phyloP scores from a whole-genome alignment of 2,113 vertebrate genomes.

The Dasyprocta punctata region DNA sequence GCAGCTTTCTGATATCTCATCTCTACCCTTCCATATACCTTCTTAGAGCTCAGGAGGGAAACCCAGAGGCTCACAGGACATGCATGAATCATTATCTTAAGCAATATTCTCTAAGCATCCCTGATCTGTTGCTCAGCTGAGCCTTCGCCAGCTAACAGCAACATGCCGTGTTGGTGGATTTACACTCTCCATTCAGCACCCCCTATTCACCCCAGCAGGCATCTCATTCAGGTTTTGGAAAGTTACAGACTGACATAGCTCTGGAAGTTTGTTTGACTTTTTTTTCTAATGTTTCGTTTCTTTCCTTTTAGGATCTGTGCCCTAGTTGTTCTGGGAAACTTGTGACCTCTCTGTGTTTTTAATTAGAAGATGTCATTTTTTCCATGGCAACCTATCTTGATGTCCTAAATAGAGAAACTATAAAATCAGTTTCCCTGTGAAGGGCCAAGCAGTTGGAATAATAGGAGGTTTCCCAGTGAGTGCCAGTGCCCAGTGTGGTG shows the following conservation, averaged over 20 bases:
- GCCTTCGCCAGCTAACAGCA: not conserved
- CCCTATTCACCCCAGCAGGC: conserved; percentile 45
- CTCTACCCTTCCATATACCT: not conserved
- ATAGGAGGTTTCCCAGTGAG: conserved; percentile 63
- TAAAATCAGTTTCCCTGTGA: conserved; percentile 81
- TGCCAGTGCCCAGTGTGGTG: not conserved
- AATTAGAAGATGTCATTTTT: conserved; percentile 88
- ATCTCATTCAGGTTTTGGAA: conserved; percentile 84
- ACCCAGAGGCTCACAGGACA: not conserved
- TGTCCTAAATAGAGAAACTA: conserved; percentile 85
- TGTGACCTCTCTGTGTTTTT: conserved; percentile 89
- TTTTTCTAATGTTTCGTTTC: conserved; percentile 80
- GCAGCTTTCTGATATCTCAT: not conserved
- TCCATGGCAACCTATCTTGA: conserved; percentile 87
- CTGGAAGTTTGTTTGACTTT: conserved; percentile 73
- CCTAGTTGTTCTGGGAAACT: conserved; percentile 89
- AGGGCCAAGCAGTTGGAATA: conserved; percentile 67
- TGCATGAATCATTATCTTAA: not conserved
- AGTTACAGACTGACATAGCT: conserved; percentile 81
- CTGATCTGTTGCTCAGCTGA: not conserved
- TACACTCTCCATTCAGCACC: not conserved
- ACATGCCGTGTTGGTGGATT: not conserved
- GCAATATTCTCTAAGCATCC: not conserved
- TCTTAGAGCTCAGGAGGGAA: not conserved
- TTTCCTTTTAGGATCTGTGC: conserved; percentile 86